Conservation (phyloP, 2,888 invertebrate species). For the Leptinotarsa rubiginosa region DNA sequence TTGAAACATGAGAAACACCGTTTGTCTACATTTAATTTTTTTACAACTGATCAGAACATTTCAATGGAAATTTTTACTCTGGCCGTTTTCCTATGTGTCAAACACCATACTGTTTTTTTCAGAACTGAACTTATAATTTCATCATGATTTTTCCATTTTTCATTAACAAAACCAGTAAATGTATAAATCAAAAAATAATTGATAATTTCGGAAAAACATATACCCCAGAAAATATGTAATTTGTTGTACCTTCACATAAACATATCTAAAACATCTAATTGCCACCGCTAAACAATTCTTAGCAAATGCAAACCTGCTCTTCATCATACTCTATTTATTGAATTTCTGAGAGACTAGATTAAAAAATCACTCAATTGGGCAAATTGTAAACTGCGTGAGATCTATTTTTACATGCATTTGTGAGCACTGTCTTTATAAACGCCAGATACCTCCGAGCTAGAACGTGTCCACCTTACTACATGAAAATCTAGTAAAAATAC, state of each 20-base stretch:
- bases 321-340: constrained; percentile 1
- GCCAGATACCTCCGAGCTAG: constrained; percentile 20
- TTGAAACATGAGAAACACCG: too few relatives aligned
- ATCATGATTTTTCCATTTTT: too few relatives aligned
- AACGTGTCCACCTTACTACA: constrained; percentile 37
- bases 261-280: constrained; percentile 12
- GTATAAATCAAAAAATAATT: too few relatives aligned
- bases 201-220: not conserved
- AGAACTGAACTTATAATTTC: too few relatives aligned
- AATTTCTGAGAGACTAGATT: constrained; percentile 21
- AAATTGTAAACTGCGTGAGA: constrained; percentile 30
- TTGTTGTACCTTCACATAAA: not conserved
- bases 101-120: too few relatives aligned
- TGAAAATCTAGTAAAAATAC: too few relatives aligned
- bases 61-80: too few relatives aligned
- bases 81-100: too few relatives aligned
- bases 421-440: constrained; percentile 14
- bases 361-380: constrained; percentile 27
- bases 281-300: constrained; percentile 7
- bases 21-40: too few relatives aligned
- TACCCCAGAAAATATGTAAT: not conserved
- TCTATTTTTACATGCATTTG: constrained; percentile 26
- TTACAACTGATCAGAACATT: too few relatives aligned
- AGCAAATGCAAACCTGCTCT: not conserved
- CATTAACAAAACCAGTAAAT: too few relatives aligned